Conservation (phyloP, 2,113 vertebrate genomes). For the Halichoerus grypus region DNA sequence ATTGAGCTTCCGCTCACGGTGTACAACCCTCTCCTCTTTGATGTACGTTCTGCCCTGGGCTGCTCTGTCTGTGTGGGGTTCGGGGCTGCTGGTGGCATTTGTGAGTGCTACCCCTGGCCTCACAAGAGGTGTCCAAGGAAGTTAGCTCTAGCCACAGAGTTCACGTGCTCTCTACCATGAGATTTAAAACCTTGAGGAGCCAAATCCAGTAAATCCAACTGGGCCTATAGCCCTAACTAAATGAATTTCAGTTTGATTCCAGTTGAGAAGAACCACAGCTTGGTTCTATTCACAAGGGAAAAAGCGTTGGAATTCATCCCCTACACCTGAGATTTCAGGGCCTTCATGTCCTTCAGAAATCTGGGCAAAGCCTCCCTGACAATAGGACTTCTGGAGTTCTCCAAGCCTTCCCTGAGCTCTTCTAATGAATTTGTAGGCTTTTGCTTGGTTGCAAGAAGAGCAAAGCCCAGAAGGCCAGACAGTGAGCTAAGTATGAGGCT, state of each 20-base stretch:
- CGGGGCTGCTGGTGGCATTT: not conserved
- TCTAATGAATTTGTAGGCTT: not conserved
- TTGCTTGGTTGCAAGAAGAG: not conserved
- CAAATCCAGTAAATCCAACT: not conserved
- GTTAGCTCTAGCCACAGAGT: not conserved
- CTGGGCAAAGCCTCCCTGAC: not conserved
- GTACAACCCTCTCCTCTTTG: constrained; percentile 97
- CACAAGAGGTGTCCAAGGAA: not conserved
- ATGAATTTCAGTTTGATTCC: not conserved
- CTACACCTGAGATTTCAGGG: not conserved
- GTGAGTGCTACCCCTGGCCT: not conserved
- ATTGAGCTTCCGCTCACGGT: constrained; percentile 95
- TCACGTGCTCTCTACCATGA: not conserved
- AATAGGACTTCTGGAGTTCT: not conserved
- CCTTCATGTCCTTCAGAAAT: not conserved
- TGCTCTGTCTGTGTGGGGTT: not conserved
- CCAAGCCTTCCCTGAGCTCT: not conserved
- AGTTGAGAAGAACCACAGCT: not conserved
- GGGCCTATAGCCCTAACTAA: not conserved
- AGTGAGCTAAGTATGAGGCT: not conserved
- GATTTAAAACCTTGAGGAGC: not conserved
- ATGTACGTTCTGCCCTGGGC: constrained; percentile 87
- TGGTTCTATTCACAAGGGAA: not conserved
- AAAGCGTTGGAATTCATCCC: not conserved
- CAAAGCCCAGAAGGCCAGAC: not conserved